Evolutionary conservation across 2,797 vertebrate genomes (phyloP), one percentile per base, ranked within the genome.

Genomic region (Morelia viridis): DNA sequence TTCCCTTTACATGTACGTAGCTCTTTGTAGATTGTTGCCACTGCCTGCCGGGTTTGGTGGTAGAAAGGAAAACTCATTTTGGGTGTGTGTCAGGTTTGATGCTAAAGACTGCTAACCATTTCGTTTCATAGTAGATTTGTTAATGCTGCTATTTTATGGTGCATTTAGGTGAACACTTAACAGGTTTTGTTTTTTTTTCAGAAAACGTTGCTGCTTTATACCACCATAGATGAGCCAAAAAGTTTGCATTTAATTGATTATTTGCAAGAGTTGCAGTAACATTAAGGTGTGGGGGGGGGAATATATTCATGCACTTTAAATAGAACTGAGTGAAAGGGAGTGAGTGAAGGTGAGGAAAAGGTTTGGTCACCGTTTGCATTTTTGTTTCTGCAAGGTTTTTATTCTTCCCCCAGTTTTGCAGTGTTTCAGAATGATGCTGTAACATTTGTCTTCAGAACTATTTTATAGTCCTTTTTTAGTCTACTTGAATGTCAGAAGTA

Each of bases 271-370:
- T 87, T 96, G 95, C 95, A 92, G 28, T 93, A 83, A 93, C 93
- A 93, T 94, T 83, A 88, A 94, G 92, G 65, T n/a, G n/a, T n/a
- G 35, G 35, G 41, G 41, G 41, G 41, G 41, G 41, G 41, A 93
- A 91, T 94, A 94, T 95, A 97, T 96, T 96, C 96, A 96, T 97
- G 97, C 97, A 98, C 97, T 98, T 98, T 98, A 97, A 89, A 95
- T 93, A 95, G 91, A 87, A 94, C 87, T 93, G 71, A 76, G 94
- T n/a, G 91, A 84, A 64, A 94, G 57, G 85, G 83, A 90, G 91
- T 91, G 94, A 95, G 50, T 93, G 89, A 91, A 68, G 89, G 61
- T 94, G 71, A 76, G 41, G 71, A 41, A 76, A 76, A 4, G 3
- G 3, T 80, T 80, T 7, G 0, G 19, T 31, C 22, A 68, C 56